Evolutionary conservation across 2,113 vertebrate species (phyloP), one percentile per base, ranked within the genome.

Genomic region (Labeo catla): DNA sequence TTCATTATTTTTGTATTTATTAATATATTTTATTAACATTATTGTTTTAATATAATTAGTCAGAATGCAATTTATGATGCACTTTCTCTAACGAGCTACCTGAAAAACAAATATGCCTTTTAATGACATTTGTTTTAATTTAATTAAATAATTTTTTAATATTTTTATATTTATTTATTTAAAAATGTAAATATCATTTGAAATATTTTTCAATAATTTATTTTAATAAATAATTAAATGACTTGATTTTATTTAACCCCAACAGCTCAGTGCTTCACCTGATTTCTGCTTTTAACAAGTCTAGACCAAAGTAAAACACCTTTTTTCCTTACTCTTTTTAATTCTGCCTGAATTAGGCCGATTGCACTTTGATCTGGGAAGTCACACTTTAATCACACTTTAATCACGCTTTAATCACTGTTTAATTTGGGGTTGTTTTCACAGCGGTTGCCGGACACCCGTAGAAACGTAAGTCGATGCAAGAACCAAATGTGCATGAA

Each of bases 361-460:
- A 39, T 19, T 77, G 76, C 23, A 43, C 57, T 68, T 34, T 61
- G 79, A 16, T 39, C 8, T 23, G 47, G 12, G 57, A 84, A 45
- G 28, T 81, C 36, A 21, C 19, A n/a, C 79, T 77, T 76, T 68
- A 66, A 59, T 86, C 57, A 19, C 15, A 57, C 11, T 91, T 89
- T 92, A 87, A 92, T 94, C 90, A 83, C 85, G 68, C 45, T 91
- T 72, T 73, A 77, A 54, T 54, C 49, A 34, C 50, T 34, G 12
- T 77, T 88, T 94, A 88, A 94, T 93, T 87, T 91, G 72, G 91
- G 89, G 88, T 91, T 92, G 87, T 91, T 91, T 90, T 89, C 61
- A 89, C 94, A 96, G 95, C 91, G 95, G 95, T 90, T 93, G 94
- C 95, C 92, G 91, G 91, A 95, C 95, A 91, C 95, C 94, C 86